These are phyloP conservation scores for Phaedon cochleariae DNA, from an alignment of 2,888 invertebrate genomes.

Conservation along the genomic window DNA sequence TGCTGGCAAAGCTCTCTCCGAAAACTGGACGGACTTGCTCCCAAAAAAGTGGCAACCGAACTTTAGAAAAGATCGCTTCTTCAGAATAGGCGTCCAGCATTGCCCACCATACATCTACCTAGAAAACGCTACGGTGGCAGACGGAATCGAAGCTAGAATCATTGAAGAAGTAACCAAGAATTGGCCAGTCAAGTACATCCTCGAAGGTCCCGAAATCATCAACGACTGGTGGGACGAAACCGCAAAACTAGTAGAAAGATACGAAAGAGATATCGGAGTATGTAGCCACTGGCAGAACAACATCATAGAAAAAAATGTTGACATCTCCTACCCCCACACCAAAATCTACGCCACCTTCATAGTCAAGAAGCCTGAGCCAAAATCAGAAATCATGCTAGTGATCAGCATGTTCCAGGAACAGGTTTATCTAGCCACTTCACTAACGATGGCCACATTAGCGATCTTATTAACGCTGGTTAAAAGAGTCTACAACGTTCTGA, in stretches of 20 bases:
- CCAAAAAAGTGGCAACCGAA: conserved; percentile 6
- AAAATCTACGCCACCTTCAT: conserved; percentile 49
- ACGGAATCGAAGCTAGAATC: conserved; percentile 43
- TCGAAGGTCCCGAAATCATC: not conserved
- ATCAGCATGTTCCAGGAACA: conserved; percentile 44
- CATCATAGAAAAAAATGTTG: conserved; percentile 20
- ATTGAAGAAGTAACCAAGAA: conserved; percentile 41
- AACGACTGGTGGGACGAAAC: conserved; percentile 35
- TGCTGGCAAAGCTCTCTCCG: not conserved
- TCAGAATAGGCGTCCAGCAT: conserved; percentile 35
- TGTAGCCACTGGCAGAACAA: conserved; percentile 45
- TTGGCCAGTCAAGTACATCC: conserved; percentile 33
- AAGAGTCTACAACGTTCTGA: not conserved
- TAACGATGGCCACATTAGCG: conserved; percentile 1
- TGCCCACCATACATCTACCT: conserved; percentile 42
- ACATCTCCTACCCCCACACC: conserved; percentile 41
- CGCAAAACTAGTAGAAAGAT: conserved; percentile 29
- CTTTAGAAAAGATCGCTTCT: not conserved
- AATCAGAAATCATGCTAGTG: conserved; percentile 45
- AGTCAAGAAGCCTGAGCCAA: conserved; percentile 48
- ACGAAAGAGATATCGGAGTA: conserved; percentile 40
- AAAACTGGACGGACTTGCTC: not conserved
- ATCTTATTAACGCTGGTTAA: not conserved
- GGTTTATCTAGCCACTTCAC: conserved; percentile 11
- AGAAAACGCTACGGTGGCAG: conserved; percentile 15